phyloP scores from a whole-genome alignment of 1,140 invertebrate species.

The Conopomorpha cramerella region DNA sequence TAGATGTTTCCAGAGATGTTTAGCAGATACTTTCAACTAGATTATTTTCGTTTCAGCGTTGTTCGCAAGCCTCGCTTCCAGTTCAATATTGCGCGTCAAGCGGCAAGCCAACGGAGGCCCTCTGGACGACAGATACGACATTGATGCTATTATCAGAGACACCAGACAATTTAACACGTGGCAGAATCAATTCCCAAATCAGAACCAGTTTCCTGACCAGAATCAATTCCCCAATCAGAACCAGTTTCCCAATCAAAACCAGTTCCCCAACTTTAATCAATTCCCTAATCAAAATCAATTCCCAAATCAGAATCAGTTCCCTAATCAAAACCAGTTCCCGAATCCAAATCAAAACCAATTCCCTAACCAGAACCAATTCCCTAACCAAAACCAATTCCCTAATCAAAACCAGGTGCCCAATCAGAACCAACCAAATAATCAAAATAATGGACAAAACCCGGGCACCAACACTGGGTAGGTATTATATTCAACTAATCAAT shows the following conservation, averaged over 20 bases:
- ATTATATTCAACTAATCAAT: no score
- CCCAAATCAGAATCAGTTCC: slow-evolving; percentile 8
- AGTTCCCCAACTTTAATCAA: slow-evolving; percentile 2
- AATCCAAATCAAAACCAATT: slow-evolving; percentile 6
- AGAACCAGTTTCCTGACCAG: not conserved
- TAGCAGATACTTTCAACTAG: no score
- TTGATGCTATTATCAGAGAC: no score
- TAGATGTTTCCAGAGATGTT: no score
- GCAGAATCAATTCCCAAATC: not conserved
- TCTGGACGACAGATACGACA: no score
- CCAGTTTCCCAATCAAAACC: slow-evolving; percentile 4
- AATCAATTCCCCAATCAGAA: slow-evolving; percentile 5
- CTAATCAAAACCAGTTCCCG: slow-evolving; percentile 7
- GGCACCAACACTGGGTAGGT: no score
- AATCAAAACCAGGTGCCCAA: slow-evolving; percentile 1
- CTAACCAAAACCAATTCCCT: slow-evolving; percentile 5
- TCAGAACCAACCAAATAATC: slow-evolving; percentile 7
- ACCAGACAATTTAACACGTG: no score
- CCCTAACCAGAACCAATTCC: slow-evolving; percentile 4
- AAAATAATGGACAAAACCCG: slow-evolving; percentile 10
- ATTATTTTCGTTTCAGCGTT: no score
- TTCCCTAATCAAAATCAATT: slow-evolving; percentile 9
- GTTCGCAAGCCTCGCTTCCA: no score
- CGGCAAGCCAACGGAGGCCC: no score
- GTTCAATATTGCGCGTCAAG: no score